These are phyloP conservation scores for Bolinopsis microptera DNA, from an alignment of 37 sponge, comb jelly and placozoan species.

Conservation along the genomic window DNA sequence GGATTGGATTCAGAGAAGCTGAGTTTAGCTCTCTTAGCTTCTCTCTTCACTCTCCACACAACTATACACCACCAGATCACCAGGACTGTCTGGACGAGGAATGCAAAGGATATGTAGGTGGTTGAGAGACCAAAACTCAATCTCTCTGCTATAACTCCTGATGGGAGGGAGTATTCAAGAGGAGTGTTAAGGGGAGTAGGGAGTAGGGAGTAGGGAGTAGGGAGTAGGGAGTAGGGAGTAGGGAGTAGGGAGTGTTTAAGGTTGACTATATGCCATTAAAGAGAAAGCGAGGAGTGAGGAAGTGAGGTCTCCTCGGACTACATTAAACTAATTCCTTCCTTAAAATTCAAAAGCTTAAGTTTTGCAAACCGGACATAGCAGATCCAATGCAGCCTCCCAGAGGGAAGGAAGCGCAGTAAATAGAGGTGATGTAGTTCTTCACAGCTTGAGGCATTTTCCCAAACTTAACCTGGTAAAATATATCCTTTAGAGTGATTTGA, in stretches of 20 bases:
- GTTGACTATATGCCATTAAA: too few relatives aligned
- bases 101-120: conserved; percentile 25
- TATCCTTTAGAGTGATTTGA: background rate
- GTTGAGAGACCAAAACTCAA: background rate
- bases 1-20: background rate
- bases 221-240: too few relatives aligned
- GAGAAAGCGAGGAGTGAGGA: too few relatives aligned
- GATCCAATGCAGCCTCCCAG: conserved; percentile 25
- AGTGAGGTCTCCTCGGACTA: too few relatives aligned
- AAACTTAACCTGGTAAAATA: background rate
- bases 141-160: conserved; percentile 3
- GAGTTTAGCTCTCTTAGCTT: background rate
- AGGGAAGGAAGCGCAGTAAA: conserved; percentile 59
- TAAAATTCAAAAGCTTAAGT: too few relatives aligned
- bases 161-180: background rate
- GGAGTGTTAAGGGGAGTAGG: too few relatives aligned
- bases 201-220: too few relatives aligned
- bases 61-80: conserved; percentile 3
- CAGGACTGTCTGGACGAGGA: background rate
- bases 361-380: background rate
- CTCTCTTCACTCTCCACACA: background rate
- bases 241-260: too few relatives aligned
- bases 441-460: background rate
- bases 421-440: conserved; percentile 51
- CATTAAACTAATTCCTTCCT: too few relatives aligned